Percentiles rank a stretch among this genome's conserved stretches.
Evolutionary conservation across 2,113 vertebrate genomes (phyloP).

Genomic region (Chionomys nivalis): DNA sequence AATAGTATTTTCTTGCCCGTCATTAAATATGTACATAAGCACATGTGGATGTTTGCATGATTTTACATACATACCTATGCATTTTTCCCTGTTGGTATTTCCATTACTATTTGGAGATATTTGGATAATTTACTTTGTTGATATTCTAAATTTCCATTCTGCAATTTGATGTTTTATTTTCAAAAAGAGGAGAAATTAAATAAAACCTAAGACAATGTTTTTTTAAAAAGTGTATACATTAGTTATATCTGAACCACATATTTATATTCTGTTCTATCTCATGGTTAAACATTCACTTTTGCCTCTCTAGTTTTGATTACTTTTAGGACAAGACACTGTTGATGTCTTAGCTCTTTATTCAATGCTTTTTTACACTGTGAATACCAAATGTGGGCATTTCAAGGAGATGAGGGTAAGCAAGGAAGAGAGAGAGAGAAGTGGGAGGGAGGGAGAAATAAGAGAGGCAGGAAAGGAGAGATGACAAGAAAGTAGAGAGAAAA

Average conservation of each 20-base stretch:
- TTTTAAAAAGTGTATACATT: neutral
- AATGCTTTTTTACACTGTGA: neutral
- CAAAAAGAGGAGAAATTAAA: neutral
- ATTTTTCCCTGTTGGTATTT: conserved; percentile 21
- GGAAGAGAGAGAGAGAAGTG: too few relatives aligned
- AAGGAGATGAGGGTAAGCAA: neutral
- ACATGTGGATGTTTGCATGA: neutral
- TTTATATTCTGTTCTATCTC: neutral
- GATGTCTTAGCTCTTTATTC: neutral
- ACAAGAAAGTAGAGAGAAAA: neutral
- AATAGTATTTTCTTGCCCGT: neutral
- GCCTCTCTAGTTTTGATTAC: neutral
- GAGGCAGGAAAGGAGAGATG: too few relatives aligned
- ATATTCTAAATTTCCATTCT: neutral
- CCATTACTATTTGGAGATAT: neutral
- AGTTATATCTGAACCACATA: neutral
- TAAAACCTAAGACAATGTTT: neutral
- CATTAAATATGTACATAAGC: neutral
- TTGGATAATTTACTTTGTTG: neutral
- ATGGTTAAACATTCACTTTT: neutral
- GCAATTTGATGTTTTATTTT: conserved; percentile 19
- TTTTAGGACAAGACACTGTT: neutral
- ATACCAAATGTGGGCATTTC: neutral
- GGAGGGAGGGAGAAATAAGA: rapidly evolving
- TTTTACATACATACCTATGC: neutral